Base-by-base conservation (phyloP, 1,140 invertebrate genomes). In the Bombus sibiricus region DNA sequence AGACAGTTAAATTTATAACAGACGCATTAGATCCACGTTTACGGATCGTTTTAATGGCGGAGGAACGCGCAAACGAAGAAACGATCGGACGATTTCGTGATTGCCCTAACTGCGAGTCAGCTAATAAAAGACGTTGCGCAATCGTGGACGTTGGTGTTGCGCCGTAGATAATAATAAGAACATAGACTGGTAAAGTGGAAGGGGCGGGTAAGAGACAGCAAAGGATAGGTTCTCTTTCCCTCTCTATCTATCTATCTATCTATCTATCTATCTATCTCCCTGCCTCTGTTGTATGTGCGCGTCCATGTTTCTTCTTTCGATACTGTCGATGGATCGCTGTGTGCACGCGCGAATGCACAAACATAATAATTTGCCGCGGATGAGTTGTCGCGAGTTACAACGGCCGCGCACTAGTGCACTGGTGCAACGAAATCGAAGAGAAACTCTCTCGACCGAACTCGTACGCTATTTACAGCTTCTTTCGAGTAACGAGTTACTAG, bases 71-170 rank as follows among this genome's bases (percentile, higher is more conserved):
- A 80, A 80, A 79, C 76, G 83, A 80, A 85, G 83, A 75, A 89
- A 89, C 77, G 84, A 92, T 89, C 92, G 84, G 79, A 85, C 86
- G 91, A 92, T 91, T 92, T 86, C 90, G 76, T 89, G 88, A 89
- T 78, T 72, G 88, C 39, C 84, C 72, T 78, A 82, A 64, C 85
- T 62, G 74, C 53, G 85, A 90, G 89, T 79, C 78, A 39, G 88
- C 92, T 92, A 93, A 93, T 93, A 93, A 93, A 93, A 93, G 92
- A 93, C 83, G 83, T 93, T 93, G 91, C 91, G 89, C 90, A 93
- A 93, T 88, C 83, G 79, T 83, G 66, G 78, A 66, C 79, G 73
- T 79, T 81, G 53, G 66, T 86, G 77, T 93, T 93, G 88, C 92
- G 91, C 88, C 86, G 92, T 85, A 85, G 86, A 89, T 88, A 90